Evolutionary conservation across 1,140 invertebrate genomes (phyloP).

Genomic region (Oncopeltus fasciatus): DNA sequence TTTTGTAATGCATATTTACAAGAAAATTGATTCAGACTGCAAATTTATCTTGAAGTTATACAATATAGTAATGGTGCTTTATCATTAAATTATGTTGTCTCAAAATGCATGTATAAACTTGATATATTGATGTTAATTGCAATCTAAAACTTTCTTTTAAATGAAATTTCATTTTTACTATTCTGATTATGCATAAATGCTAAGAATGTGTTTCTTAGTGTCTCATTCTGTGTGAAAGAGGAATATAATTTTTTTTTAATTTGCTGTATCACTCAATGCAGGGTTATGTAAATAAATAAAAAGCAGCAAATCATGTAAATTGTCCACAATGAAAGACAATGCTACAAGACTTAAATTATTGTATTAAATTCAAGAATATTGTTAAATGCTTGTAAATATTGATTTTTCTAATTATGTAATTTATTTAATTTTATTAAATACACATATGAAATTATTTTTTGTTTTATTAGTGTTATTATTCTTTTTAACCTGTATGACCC

Average conservation of each 20-base stretch:
- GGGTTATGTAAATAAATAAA: slow-evolving; percentile 13
- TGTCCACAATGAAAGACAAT: slow-evolving; percentile 18
- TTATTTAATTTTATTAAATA: slow-evolving; percentile 23
- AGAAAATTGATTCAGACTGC: neutral
- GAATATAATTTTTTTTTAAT: neutral
- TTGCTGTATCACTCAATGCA: slow-evolving; percentile 10
- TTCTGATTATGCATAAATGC: too few species aligned
- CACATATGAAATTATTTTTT: slow-evolving; percentile 18
- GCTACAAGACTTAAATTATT: slow-evolving; percentile 20
- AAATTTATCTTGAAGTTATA: neutral
- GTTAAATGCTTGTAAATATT: slow-evolving; percentile 24
- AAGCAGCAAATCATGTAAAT: slow-evolving; percentile 10
- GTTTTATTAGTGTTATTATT: neutral
- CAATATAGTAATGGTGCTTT: slow-evolving; percentile 2
- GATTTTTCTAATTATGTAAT: slow-evolving; percentile 23
- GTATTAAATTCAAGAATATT: slow-evolving; percentile 19
- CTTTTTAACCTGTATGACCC: too few species aligned
- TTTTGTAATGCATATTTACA: neutral
- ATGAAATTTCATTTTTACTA: too few species aligned
- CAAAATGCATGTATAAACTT: too few species aligned
- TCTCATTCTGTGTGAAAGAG: too few species aligned
- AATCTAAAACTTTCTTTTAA: too few species aligned
- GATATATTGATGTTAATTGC: too few species aligned
- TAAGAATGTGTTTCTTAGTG: too few species aligned
- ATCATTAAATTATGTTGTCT: neutral